phyloP scores from a whole-genome alignment of 1,140 invertebrate genomes.

The Drosophila ercepeae region DNA sequence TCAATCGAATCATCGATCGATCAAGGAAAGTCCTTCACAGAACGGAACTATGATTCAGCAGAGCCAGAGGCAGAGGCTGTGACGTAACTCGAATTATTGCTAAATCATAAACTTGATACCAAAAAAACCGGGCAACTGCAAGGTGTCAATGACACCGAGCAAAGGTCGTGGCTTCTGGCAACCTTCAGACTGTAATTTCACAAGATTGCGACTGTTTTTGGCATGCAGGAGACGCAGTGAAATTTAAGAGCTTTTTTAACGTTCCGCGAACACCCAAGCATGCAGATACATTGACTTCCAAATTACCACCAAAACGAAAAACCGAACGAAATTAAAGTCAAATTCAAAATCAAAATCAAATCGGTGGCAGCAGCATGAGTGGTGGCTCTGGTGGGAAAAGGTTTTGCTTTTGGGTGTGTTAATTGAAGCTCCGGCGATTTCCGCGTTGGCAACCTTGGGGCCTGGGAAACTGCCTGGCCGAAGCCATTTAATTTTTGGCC shows the following conservation, averaged over 20 bases:
- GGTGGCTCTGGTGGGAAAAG: constrained; percentile 57
- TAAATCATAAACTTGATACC: constrained; percentile 43
- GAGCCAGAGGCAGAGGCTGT: constrained; percentile 17
- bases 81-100: constrained; percentile 55
- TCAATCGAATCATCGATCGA: constrained; percentile 42
- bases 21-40: constrained; percentile 54
- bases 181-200: constrained; percentile 72
- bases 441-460: constrained; percentile 64
- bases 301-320: constrained; percentile 29
- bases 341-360: constrained; percentile 45
- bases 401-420: constrained; percentile 55
- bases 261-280: constrained; percentile 20
- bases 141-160: constrained; percentile 65
- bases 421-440: constrained; percentile 68
- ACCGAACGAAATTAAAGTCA: constrained; percentile 29
- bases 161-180: constrained; percentile 56
- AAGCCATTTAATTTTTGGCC: constrained; percentile 5
- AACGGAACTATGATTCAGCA: constrained; percentile 71
- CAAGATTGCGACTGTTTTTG: constrained; percentile 54
- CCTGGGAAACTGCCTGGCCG: constrained; percentile 64
- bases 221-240: constrained; percentile 67
- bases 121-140: constrained; percentile 7
- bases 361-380: constrained; percentile 54
- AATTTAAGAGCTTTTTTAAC: constrained; percentile 46
- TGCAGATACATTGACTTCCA: constrained; percentile 33